Conservation (phyloP, 2,888 invertebrate species). For the Heliconius sara region DNA sequence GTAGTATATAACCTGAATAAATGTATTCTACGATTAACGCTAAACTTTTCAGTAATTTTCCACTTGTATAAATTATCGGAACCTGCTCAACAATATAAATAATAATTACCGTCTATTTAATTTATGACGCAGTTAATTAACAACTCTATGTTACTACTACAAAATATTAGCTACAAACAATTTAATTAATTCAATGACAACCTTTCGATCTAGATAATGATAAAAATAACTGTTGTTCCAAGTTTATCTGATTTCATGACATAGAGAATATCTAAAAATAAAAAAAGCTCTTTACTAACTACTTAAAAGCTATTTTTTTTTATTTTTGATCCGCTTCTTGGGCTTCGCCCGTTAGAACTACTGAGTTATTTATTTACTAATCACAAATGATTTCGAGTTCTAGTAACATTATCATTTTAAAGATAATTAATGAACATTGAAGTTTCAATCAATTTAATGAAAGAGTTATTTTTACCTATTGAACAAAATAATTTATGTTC, state of each 20-base stretch:
- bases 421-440: too few species aligned
- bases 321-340: too few species aligned
- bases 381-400: too few species aligned
- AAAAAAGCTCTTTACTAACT: not conserved
- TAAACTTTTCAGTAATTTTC: constrained; percentile 10
- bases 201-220: not conserved
- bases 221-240: not conserved
- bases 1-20: not conserved
- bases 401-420: too few species aligned
- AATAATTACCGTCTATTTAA: not conserved
- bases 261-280: not conserved
- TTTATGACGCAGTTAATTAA: not conserved
- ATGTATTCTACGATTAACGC: not conserved
- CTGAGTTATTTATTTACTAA: too few species aligned
- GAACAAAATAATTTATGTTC: too few species aligned
- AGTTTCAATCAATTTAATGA: too few species aligned
- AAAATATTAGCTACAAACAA: not conserved
- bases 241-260: not conserved
- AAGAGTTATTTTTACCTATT: too few species aligned
- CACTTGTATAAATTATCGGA: constrained; percentile 4
- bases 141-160: not conserved
- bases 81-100: constrained; percentile 1
- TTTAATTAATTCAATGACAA: not conserved
- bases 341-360: too few species aligned
- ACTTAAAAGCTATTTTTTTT: too few species aligned